These are phyloP conservation scores for Cichladusa arquata DNA, from an alignment of 2,113 vertebrate species.

Conservation along the genomic window DNA sequence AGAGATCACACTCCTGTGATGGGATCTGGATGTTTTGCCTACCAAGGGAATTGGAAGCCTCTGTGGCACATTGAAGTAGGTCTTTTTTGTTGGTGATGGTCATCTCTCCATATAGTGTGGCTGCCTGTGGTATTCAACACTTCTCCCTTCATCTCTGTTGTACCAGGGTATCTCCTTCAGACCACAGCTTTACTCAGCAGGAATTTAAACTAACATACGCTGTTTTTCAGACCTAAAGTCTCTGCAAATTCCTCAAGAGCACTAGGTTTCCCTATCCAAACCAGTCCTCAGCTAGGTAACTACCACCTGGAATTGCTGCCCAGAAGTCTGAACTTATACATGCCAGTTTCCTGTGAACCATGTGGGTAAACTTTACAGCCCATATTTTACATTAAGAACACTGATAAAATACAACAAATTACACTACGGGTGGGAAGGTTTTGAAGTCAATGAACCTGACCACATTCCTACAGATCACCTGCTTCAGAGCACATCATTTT, in stretches of 20 bases:
- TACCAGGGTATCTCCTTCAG: neutral
- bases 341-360: neutral
- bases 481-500: neutral
- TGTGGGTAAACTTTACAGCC: neutral
- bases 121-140: neutral
- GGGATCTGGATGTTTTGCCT: neutral
- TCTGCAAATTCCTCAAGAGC: neutral
- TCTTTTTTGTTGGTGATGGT: neutral
- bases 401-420: neutral
- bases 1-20: neutral
- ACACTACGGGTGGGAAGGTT: neutral
- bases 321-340: neutral
- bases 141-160: neutral
- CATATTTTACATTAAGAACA: neutral
- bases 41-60: neutral
- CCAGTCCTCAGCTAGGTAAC: fast-evolving
- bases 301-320: neutral
- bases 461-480: neutral
- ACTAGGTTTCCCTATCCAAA: neutral
- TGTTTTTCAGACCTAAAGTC: neutral
- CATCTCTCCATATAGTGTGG: neutral
- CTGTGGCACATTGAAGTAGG: neutral
- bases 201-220: neutral
- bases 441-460: neutral
- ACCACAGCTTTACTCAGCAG: neutral